phyloP scores from a whole-genome alignment of 2,113 vertebrate genomes.

The Lates calcarifer region DNA sequence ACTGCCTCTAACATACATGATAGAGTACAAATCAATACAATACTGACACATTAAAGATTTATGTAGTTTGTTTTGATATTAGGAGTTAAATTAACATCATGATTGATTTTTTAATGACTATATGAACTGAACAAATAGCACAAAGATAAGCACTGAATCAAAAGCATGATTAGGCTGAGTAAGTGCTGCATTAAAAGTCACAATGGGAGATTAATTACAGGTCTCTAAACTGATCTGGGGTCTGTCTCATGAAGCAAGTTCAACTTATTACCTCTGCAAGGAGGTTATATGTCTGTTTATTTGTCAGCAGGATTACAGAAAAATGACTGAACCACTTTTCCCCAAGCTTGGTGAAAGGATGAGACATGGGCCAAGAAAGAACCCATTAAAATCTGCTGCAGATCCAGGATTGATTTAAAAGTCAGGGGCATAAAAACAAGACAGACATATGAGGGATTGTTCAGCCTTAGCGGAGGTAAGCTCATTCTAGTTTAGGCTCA shows the following conservation, averaged over 20 bases:
- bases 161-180: neutral
- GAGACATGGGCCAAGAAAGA: too few relatives aligned
- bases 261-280: too few relatives aligned
- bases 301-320: too few relatives aligned
- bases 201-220: neutral
- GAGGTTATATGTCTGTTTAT: too few relatives aligned
- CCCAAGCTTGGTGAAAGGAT: too few relatives aligned
- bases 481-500: too few relatives aligned
- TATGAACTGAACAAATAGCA: neutral
- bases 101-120: neutral
- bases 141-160: constrained; percentile 12
- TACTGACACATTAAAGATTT: neutral
- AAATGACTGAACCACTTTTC: too few relatives aligned
- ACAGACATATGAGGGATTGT: too few relatives aligned
- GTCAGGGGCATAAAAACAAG: too few relatives aligned
- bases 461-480: too few relatives aligned
- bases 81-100: neutral
- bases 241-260: constrained; percentile 1
- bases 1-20: neutral
- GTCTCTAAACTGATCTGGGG: neutral
- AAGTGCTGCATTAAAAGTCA: neutral
- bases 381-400: too few relatives aligned
- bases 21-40: neutral
- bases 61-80: neutral
- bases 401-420: too few relatives aligned